Evolutionary conservation across 2,888 invertebrate genomes (phyloP), one percentile per base, ranked within the genome.

Genomic region (Elgonia sp.): DNA sequence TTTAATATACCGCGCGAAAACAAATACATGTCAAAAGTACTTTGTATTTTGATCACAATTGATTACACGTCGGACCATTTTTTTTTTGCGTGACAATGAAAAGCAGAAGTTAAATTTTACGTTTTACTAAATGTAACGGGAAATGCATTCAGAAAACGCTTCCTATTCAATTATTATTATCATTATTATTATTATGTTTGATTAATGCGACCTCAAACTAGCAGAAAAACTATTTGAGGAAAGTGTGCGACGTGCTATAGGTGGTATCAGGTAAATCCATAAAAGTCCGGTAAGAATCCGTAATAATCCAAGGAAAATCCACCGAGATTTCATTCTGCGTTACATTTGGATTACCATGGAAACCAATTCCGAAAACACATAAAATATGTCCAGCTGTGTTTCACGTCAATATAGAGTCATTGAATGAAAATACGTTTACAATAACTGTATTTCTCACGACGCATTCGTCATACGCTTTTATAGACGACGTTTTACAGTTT

Each of bases 361-460:
- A 84, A 69, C 84, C 87, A 84, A 87, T 87, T 84, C 87, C 80
- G 83, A 80, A 87, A 87, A 87, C 87, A 87, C 87, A 87, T 87
- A 87, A 87, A 87, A 84, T 84, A 84, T 84, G 83, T 87, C 87
- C 87, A 87, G 87, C 87, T 87, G 87, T 80, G 87, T 80, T 75
- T 84, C 87, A 18, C 87, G 87, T 79, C 87, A 87, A 84, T 87
- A 83, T 80, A 83, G 75, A 80, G 75, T 79, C 87, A 84, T 80
- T 75, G 69, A 80, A 84, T 84, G 83, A 72, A 73, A 75, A 79
- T 79, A 69, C 83, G 82, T 75, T 67, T 69, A 80, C 87, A 84
- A 87, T 84, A 79, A 83, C 87, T 73, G 18, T 79, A 75, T 75
- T 86, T 83, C 82, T 83, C 70, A 73, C 86, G 67, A 62, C 40